phyloP scores from a whole-genome alignment of 2,113 vertebrate genomes.

The Thomomys bottae region DNA sequence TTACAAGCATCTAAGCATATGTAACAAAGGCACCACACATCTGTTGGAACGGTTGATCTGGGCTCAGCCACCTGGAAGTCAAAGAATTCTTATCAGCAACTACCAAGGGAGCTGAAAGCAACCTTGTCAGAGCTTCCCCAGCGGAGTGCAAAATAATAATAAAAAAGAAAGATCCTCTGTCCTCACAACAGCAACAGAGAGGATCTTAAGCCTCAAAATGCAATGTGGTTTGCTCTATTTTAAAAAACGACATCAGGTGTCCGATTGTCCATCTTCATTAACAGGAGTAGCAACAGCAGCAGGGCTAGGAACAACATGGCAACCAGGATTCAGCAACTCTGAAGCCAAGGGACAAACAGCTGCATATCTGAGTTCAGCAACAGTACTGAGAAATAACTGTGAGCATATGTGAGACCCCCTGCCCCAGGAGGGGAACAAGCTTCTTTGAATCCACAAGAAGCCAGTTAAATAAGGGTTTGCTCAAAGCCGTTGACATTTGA shows the following conservation, averaged over 20 bases:
- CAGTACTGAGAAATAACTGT: background rate
- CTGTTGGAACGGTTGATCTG: background rate
- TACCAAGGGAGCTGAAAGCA: background rate
- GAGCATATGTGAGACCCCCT: background rate
- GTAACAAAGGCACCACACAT: background rate
- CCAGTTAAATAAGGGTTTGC: conserved; percentile 5
- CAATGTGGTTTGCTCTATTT: background rate
- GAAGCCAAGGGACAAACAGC: background rate
- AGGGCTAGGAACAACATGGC: background rate
- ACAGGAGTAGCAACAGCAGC: background rate
- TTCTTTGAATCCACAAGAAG: conserved; percentile 50
- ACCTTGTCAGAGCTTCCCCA: background rate
- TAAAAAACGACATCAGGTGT: background rate
- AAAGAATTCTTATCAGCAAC: background rate
- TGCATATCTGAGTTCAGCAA: background rate
- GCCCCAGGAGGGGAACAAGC: background rate
- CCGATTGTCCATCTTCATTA: background rate
- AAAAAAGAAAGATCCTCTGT: background rate
- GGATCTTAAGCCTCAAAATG: background rate
- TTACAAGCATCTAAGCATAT: background rate
- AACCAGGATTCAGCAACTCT: background rate
- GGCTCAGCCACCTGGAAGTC: background rate
- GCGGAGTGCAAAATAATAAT: background rate
- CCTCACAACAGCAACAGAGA: conserved; percentile 17
- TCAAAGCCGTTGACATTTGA: conserved; percentile 5